Evolutionary conservation across 2,888 invertebrate species (phyloP).

Genomic region (Tetragonisca angustula): DNA sequence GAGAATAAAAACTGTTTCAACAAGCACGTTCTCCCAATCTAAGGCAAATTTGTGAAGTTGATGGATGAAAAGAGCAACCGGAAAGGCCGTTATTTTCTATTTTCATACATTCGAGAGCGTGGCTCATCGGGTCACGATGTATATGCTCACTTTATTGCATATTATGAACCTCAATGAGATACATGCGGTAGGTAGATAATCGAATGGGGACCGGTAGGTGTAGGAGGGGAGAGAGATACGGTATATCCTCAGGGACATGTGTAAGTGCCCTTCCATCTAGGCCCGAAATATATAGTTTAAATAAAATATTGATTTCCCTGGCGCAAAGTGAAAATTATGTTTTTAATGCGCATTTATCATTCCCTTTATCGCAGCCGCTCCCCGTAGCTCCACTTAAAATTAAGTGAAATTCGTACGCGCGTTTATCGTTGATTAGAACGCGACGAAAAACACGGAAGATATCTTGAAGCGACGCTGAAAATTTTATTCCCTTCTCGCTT

Average conservation of each 20-base stretch:
- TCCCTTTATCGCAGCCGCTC: slow-evolving; percentile 33
- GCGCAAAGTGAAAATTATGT: slow-evolving; percentile 52
- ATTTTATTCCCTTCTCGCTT: neutral
- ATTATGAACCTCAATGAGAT: slow-evolving; percentile 57
- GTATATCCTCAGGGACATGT: slow-evolving; percentile 59
- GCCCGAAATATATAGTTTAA: slow-evolving; percentile 53
- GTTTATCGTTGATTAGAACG: slow-evolving; percentile 38
- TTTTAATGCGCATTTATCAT: slow-evolving; percentile 56
- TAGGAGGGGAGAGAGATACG: slow-evolving; percentile 33
- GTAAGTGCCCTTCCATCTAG: slow-evolving; percentile 57
- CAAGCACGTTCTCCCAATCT: no score
- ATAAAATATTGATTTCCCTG: slow-evolving; percentile 54
- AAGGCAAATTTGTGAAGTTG: no score
- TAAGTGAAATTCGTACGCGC: slow-evolving; percentile 25
- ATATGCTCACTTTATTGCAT: slow-evolving; percentile 54
- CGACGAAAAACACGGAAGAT: neutral
- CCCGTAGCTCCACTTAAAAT: slow-evolving; percentile 26
- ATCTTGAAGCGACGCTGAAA: neutral
- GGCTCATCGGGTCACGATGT: slow-evolving; percentile 31
- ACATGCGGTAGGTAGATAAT: slow-evolving; percentile 57
- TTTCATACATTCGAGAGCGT: neutral
- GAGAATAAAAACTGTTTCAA: no score
- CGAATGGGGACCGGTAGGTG: slow-evolving; percentile 54
- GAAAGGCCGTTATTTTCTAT: no score
- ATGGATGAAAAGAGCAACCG: no score